Conservation (phyloP, 2,888 invertebrate genomes). For the Ceramica pisi region DNA sequence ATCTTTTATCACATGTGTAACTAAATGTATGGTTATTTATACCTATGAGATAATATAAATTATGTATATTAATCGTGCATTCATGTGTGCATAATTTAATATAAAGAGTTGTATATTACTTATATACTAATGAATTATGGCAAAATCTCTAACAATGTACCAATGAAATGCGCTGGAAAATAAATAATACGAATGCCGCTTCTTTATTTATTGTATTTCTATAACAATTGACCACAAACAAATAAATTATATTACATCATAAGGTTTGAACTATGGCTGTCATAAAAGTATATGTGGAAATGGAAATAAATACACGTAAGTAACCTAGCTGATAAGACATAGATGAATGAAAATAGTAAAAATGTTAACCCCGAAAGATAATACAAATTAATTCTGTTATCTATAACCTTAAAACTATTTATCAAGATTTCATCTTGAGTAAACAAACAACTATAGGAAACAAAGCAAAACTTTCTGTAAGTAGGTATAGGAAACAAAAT, state of each 20-base stretch:
- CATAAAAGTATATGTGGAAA: conserved; percentile 1
- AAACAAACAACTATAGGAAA: not conserved
- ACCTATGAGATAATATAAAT: conserved; percentile 82
- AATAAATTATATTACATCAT: conserved; percentile 33
- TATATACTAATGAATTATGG: conserved; percentile 85
- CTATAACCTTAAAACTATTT: conserved; percentile 17
- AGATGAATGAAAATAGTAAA: conserved; percentile 21
- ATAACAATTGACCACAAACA: conserved; percentile 77
- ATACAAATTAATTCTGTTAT: conserved; percentile 15
- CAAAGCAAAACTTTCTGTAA: not conserved
- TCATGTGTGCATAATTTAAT: conserved; percentile 87
- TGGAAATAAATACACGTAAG: conserved; percentile 25
- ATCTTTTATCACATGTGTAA: conserved; percentile 88
- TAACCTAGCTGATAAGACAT: conserved; percentile 23
- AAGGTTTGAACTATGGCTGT: conserved; percentile 6
- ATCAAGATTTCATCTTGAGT: not conserved
- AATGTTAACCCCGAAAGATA: conserved; percentile 7
- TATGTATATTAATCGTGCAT: conserved; percentile 89
- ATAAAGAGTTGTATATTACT: conserved; percentile 88
- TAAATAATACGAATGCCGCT: conserved; percentile 91
- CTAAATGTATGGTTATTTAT: conserved; percentile 88
- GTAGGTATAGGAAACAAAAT: too few species aligned
- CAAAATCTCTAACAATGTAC: conserved; percentile 89
- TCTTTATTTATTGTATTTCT: conserved; percentile 88
- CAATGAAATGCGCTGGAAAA: conserved; percentile 90